Evolutionary conservation across 2,113 vertebrate species (phyloP), one percentile per base, ranked within the genome.

Genomic region (Poeciliopsis turrubarensis): DNA sequence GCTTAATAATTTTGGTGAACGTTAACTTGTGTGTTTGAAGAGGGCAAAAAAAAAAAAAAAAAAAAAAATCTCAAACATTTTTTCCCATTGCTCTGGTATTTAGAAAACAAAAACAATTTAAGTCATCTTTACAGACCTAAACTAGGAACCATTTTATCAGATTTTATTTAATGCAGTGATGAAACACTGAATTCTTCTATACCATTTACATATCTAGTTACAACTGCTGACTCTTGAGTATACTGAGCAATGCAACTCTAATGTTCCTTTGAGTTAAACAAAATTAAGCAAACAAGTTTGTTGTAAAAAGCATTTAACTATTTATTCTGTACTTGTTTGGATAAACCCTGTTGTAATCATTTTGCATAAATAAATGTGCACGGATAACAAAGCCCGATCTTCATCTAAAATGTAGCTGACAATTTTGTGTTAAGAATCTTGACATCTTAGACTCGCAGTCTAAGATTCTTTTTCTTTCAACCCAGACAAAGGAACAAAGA

Each of bases 401-500:
- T 57, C 5, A 57, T n/a, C 51, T 57, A 9, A 57, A n/a, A 25
- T 57, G 7, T 57, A 25, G 19, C 3, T 57, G 51, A 57, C 51
- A 9, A 10, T 57, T 57, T 57, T 22, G 22, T 54, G 22, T 9
- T 25, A 3, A 4, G 44, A 47, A 47, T 25, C 51, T 57, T 25
- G 51, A 57, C 25, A 47, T 57, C 8, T 57, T 57, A 3, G 7
- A n/a, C 7, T 57, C 25, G 8, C 19, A 57, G 25, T 19, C 44
- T 25, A 51, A 22, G 17, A 26, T 74, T 22, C 34, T 31, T 47
- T 2, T 75, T 70, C 82, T 79, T 80, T 41, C 37, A 66, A 19
- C 73, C 30, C 73, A 70, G 63, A 65, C 65, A 70, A 47, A 74
- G 64, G 60, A 77, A 86, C 76, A 78, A 77, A 75, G 72, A 66